Conservation (phyloP, 1,140 invertebrate species). For the Cyphomyrmex costatus region DNA sequence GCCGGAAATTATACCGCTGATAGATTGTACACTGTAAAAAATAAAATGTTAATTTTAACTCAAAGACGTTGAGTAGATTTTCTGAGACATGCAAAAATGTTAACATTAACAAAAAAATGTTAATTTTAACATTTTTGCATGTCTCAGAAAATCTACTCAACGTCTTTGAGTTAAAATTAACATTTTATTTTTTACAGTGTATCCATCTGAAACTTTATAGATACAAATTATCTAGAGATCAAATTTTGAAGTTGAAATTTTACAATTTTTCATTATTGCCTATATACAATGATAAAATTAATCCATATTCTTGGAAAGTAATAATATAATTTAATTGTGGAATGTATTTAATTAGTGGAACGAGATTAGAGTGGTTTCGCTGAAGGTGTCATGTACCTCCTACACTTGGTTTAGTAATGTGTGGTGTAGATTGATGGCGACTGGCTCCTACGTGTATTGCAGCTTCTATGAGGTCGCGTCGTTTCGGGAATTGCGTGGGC, state of each 20-base stretch:
- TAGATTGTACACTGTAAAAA: no score
- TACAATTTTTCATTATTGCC: constrained; percentile 1
- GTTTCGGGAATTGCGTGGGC: constrained; percentile 50
- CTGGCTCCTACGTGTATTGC: constrained; percentile 29
- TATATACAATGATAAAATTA: background rate
- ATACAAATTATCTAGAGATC: constrained; percentile 7
- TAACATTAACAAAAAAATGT: no score
- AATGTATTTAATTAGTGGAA: constrained; percentile 18
- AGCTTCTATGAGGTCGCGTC: constrained; percentile 22
- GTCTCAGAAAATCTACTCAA: no score
- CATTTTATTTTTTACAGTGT: no score
- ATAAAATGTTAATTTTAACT: no score
- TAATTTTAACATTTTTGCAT: no score
- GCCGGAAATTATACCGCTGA: constrained; percentile 25
- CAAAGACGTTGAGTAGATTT: no score
- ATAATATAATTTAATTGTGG: background rate
- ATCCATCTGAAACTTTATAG: constrained; percentile 18
- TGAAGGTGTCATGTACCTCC: constrained; percentile 30
- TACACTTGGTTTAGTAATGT: constrained; percentile 50
- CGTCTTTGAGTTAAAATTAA: no score
- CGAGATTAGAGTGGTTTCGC: constrained; percentile 27
- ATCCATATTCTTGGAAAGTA: background rate
- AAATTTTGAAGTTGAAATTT: constrained; percentile 49
- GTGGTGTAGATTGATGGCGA: constrained; percentile 43
- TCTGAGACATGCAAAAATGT: no score